Evolutionary conservation across 2,888 invertebrate species (phyloP).

Genomic region (Nomada ruficornis): DNA sequence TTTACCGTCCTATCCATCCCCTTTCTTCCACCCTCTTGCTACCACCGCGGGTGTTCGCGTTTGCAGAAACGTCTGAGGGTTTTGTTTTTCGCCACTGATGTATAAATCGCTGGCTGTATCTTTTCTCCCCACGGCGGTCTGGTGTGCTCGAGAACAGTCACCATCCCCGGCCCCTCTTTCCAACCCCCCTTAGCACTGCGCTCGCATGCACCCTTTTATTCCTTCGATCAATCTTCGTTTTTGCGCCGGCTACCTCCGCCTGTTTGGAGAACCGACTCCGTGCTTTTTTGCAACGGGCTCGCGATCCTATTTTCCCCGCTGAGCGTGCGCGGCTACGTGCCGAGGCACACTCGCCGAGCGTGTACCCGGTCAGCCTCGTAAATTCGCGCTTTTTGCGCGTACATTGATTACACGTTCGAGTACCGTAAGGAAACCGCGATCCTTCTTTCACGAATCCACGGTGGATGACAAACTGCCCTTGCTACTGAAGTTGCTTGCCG

Average conservation of each 20-base stretch:
- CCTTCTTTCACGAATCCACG: neutral
- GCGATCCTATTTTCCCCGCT: slow-evolving; percentile 19
- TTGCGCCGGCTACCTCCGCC: slow-evolving; percentile 21
- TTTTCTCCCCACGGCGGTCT: neutral
- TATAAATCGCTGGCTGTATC: slow-evolving; percentile 41
- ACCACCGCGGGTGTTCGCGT: slow-evolving; percentile 2
- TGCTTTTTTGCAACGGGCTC: neutral
- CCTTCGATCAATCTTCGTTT: slow-evolving; percentile 55
- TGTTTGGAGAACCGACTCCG: slow-evolving; percentile 34
- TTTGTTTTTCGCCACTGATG: slow-evolving; percentile 34
- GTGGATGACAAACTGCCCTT: neutral
- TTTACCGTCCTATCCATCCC: slow-evolving; percentile 2
- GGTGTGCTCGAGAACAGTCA: slow-evolving; percentile 2
- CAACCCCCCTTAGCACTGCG: neutral
- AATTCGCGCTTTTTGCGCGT: slow-evolving; percentile 22
- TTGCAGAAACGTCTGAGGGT: slow-evolving; percentile 18
- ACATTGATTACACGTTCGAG: slow-evolving; percentile 38
- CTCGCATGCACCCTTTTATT: slow-evolving; percentile 40
- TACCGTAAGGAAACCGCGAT: slow-evolving; percentile 17
- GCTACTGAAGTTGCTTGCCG: neutral
- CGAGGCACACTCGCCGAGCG: neutral
- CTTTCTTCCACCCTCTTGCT: neutral
- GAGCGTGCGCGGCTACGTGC: neutral
- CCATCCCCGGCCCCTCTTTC: neutral
- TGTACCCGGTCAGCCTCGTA: slow-evolving; percentile 12